phyloP scores from a whole-genome alignment of 2,797 vertebrate species.

The Darevskia mixta region DNA sequence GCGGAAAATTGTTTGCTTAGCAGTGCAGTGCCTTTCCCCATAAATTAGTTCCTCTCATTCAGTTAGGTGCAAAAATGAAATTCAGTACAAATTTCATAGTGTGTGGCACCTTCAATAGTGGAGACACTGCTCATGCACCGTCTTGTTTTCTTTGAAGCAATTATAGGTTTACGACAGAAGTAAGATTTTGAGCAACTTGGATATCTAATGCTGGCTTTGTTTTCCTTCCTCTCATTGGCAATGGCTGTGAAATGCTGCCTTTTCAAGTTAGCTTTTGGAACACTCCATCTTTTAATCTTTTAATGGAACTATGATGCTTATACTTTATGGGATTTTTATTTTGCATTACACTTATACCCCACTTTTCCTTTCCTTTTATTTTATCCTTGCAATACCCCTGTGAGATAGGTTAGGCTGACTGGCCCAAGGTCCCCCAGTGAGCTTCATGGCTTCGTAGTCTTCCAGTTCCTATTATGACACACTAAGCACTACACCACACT shows the following conservation, averaged over 20 bases:
- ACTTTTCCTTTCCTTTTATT: too few relatives aligned
- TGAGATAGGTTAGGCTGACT: too few relatives aligned
- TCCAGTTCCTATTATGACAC: too few relatives aligned
- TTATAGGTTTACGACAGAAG: slow-evolving; percentile 53
- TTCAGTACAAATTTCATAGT: background rate
- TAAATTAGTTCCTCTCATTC: slow-evolving; percentile 45
- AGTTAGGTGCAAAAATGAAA: slow-evolving; percentile 34
- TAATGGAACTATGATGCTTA: slow-evolving; percentile 33
- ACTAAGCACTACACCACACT: too few relatives aligned
- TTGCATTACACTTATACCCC: too few relatives aligned
- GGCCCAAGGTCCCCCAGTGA: too few relatives aligned
- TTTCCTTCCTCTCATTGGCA: slow-evolving; percentile 16
- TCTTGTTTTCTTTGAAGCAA: slow-evolving; percentile 48
- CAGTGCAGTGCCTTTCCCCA: slow-evolving; percentile 36
- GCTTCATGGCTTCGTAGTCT: too few relatives aligned
- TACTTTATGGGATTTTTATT: slow-evolving; percentile 29
- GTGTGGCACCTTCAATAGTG: background rate
- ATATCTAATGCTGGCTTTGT: background rate
- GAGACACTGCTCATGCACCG: slow-evolving; percentile 34
- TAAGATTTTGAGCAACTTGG: slow-evolving; percentile 37
- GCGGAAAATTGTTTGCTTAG: slow-evolving; percentile 50
- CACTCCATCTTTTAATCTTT: slow-evolving; percentile 8
- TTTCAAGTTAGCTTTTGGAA: background rate
- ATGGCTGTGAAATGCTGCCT: background rate
- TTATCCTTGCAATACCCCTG: too few relatives aligned